Base-by-base conservation (phyloP, 2,888 invertebrate species). In the Abrostola triplasia region DNA sequence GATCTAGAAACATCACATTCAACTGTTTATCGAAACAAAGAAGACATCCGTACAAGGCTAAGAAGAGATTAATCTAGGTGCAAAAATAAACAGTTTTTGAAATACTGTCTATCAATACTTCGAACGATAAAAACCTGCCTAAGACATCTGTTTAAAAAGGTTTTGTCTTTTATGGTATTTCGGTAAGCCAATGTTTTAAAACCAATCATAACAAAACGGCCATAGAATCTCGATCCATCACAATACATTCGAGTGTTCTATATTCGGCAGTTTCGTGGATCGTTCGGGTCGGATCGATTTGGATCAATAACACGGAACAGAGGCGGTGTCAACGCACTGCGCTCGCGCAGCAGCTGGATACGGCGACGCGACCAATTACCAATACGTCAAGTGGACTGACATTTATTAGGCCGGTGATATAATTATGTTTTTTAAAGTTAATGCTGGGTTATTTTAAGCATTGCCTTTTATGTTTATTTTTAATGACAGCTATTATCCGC, bases 241-340 rank as follows among this genome's bases (percentile, higher is more conserved):
- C 57, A 67, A 58, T 64, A 59, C 44, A 13, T 72, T 63, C 41
- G 36, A 73, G 52, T 64, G 73, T 72, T 72, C 73, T 72, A 73
- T 68, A 68, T 64, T 73, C 52, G 41, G 53, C 40, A 73, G 84
- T 88, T 87, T 84, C 82, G 80, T 81, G 68, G 77, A 84, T 84
- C 83, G 84, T 65, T 77, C 44, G 59, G 70, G 47, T 76, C 68
- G 77, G 83, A 84, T 88, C 85, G 88, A 90, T 90, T 87, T 87
- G 88, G 89, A 90, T 88, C 91, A 91, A 92, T 92, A 91, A 90
- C 88, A 89, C 87, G 90, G 87, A 89, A 88, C 88, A 80, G 77
- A 79, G 77, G 76, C 81, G 86, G 87, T 90, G 92, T 92, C 92
- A 92, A 91, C 85, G 92, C 71, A 85, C 92, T 74, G 67, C 75